Base-by-base conservation (phyloP, 1,140 invertebrate genomes). In the Notospermus geniculatus region DNA sequence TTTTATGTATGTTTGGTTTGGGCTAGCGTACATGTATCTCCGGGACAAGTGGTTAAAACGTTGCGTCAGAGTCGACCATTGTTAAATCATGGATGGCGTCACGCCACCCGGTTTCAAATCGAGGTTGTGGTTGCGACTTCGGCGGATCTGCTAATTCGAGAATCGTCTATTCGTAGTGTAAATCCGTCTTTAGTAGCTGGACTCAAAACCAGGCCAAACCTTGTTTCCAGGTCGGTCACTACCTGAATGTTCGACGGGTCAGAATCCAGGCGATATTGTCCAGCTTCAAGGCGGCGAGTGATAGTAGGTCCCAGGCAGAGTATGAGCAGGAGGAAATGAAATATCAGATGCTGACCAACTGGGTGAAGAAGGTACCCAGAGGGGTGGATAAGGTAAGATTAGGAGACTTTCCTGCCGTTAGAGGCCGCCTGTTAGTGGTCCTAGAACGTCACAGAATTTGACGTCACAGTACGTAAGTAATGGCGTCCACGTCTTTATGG, bases 341-440 rank as follows among this genome's bases (percentile, higher is more conserved):
- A 22, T 76, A 75, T 54, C 75, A 78, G 56, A 74, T 78, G 70
- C 57, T 78, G 57, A 62, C 72, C 2, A 75, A 73, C 0, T 78
- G 76, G 76, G 72, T 71, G 4, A 78, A 78, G 58, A 52, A 70
- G 30, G 52, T 77, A 11, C 76, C 76, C 11, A 55, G 67, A 55
- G 52, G 69, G 28, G 59, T 71, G 2, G 69, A 77, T 54, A 78
- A 75, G 72, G 76, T 78, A 54, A 52, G 64, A 54, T n/a, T n/a
- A n/a, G n/a, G n/a, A n/a, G n/a, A n/a, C n/a, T n/a, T n/a, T n/a
- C n/a, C n/a, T n/a, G n/a, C n/a, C n/a, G n/a, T n/a, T n/a, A 53
- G 7, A 54, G 17, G 11, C 30, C 15, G 27, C 19, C 29, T 15
- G 22, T 11, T 5, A 15, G 52, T 27, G 11, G 29, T 1, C 17